These are phyloP conservation scores for Malthinus flaveolus DNA, from an alignment of 2,888 invertebrate genomes.

Conservation along the genomic window DNA sequence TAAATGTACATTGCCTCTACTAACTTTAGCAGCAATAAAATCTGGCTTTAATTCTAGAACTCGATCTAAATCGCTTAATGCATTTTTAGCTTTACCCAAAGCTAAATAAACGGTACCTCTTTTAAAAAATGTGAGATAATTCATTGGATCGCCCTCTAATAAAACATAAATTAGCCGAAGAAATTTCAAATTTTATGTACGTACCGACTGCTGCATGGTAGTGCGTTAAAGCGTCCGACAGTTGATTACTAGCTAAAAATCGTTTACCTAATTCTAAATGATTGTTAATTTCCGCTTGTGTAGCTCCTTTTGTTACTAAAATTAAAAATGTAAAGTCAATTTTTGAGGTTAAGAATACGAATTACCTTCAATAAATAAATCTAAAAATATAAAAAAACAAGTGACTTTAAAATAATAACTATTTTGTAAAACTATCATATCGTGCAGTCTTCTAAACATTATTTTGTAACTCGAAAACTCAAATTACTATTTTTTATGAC, in stretches of 20 bases:
- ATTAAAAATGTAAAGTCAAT: constrained; percentile 31
- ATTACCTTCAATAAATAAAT: constrained; percentile 71
- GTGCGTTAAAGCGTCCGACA: constrained; percentile 94
- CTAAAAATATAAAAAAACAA: constrained; percentile 68
- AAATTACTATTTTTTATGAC: neutral
- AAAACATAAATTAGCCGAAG: constrained; percentile 36
- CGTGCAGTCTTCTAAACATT: constrained; percentile 47
- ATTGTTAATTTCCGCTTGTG: constrained; percentile 81
- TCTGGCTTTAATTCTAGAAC: constrained; percentile 94
- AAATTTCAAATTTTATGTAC: constrained; percentile 42
- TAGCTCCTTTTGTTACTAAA: constrained; percentile 71
- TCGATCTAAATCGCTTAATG: constrained; percentile 89
- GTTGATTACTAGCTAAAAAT: constrained; percentile 88
- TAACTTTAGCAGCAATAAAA: constrained; percentile 82
- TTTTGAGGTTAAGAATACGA: constrained; percentile 35
- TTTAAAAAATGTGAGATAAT: constrained; percentile 95
- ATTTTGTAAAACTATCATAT: constrained; percentile 57
- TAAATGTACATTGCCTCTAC: constrained; percentile 82
- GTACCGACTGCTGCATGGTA: constrained; percentile 97
- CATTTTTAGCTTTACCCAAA: constrained; percentile 92
- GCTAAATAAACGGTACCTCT: constrained; percentile 96
- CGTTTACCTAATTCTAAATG: constrained; percentile 94
- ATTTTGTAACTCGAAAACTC: neutral
- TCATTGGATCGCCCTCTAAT: constrained; percentile 92
- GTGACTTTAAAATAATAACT: constrained; percentile 63